Base-by-base conservation (phyloP, 92 coral and sea anemone genomes). In the Phenganax subtilis region DNA sequence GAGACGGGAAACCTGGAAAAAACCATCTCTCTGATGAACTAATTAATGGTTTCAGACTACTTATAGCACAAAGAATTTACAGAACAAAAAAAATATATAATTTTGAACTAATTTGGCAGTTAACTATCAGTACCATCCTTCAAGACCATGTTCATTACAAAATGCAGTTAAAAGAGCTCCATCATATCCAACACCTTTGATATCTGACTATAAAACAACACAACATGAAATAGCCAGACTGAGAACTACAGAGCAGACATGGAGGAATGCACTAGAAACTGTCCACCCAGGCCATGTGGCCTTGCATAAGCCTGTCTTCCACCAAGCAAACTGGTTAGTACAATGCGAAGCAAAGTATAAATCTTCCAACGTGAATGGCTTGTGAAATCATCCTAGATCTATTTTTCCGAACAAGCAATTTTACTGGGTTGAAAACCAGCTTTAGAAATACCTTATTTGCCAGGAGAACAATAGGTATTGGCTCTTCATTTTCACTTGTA, bases 1-100 rank as follows among this genome's bases (percentile, higher is more conserved):
- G 97, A 93, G 69, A 96, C 91, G 69, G 90, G 89, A 79, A 93
- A 91, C 97, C 97, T 93, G 72, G 69, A 76, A 56, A 14, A 55
- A 55, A 64, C 54, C 7, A 83, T 57, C 25, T 12, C 57, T 7
- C 15, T 9, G 59, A 66, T 4, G 75, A 51, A 6, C 15, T 55
- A 10, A 57, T 17, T n/a, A 1, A 55, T 76, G 10, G 31, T 53
- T 54, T 37, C 47, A 37, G 47, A 37, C 47, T 37, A 5, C 47
- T 37, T 37, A 37, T 37, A 37, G 47, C 47, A 37, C 47, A 37
- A 37, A 37, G 29, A 47, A 56, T 56, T 56, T 44, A 3, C 12
- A 20, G 25, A 20, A 5, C 6, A 51, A n/a, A 29, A 37, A 37
- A 37, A 20, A 20, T 20, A 37, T 37, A 37, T 37, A 37, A 37